Percentiles rank a stretch among this genome's conserved stretches.
Evolutionary conservation across 2,888 invertebrate genomes (phyloP).

Genomic region (Drosophila paracracens): DNA sequence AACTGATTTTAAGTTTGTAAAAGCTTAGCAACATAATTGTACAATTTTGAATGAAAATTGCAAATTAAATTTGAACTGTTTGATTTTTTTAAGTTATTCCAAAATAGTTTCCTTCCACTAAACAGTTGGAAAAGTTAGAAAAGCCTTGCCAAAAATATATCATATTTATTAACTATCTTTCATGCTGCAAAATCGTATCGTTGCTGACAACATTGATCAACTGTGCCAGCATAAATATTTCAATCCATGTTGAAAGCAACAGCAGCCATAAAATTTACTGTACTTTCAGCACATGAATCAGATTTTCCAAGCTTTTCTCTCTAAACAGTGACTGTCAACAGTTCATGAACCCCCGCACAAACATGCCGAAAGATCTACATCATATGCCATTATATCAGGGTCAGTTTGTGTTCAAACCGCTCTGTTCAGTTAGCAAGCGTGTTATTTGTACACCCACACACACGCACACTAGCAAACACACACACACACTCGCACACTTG

Average conservation of each 20-base stretch:
- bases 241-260: constrained; percentile 1
- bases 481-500: neutral
- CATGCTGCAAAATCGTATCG: neutral
- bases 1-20: neutral
- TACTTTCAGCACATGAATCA: constrained; percentile 23
- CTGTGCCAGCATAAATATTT: constrained; percentile 5
- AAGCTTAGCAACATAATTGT: neutral
- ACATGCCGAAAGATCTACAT: constrained; percentile 32
- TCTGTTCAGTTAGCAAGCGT: constrained; percentile 35
- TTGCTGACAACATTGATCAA: constrained; percentile 20
- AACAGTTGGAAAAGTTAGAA: neutral
- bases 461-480: constrained; percentile 1
- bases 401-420: constrained; percentile 14
- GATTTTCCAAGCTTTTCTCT: constrained; percentile 20
- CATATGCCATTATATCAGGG: constrained; percentile 54
- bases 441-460: constrained; percentile 25
- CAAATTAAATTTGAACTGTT: neutral
- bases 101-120: neutral
- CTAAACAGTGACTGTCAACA: constrained; percentile 55
- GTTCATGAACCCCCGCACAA: constrained; percentile 28
- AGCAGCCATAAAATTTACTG: constrained; percentile 9
- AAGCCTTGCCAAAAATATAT: neutral
- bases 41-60: neutral
- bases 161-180: neutral
- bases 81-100: neutral